phyloP scores from a whole-genome alignment of 2,888 invertebrate species.

The Phengaris arion region DNA sequence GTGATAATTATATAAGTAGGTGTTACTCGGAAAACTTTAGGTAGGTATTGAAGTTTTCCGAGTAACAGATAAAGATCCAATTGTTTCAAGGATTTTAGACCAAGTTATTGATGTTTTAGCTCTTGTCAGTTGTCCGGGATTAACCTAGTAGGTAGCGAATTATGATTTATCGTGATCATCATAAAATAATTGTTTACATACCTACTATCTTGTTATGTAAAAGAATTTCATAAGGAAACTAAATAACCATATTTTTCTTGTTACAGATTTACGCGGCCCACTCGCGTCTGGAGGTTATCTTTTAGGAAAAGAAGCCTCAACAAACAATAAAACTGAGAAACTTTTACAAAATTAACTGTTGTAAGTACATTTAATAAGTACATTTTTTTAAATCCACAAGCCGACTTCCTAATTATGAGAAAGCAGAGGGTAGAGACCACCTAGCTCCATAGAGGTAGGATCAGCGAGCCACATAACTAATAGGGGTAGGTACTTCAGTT shows the following conservation, averaged over 20 bases:
- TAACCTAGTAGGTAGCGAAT: no score
- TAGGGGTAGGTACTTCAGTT: no score
- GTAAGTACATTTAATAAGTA: neutral
- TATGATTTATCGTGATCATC: neutral
- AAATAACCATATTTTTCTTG: neutral
- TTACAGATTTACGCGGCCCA: constrained; percentile 1
- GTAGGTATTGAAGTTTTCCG: neutral
- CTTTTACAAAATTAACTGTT: neutral
- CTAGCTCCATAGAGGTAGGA: no score
- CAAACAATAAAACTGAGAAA: neutral
- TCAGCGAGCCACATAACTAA: no score
- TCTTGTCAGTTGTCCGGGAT: no score
- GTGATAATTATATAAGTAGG: neutral
- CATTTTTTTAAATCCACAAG: neutral
- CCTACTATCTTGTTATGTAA: neutral
- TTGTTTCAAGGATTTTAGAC: no score
- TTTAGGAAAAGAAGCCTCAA: neutral
- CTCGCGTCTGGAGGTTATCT: neutral
- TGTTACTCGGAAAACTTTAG: neutral
- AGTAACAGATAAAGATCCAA: neutral
- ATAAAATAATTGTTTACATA: neutral
- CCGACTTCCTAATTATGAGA: no score
- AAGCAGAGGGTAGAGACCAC: no score
- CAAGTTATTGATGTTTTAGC: no score
- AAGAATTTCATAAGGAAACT: neutral